Conservation (phyloP, 2,888 invertebrate species). For the Amiota mariae region DNA sequence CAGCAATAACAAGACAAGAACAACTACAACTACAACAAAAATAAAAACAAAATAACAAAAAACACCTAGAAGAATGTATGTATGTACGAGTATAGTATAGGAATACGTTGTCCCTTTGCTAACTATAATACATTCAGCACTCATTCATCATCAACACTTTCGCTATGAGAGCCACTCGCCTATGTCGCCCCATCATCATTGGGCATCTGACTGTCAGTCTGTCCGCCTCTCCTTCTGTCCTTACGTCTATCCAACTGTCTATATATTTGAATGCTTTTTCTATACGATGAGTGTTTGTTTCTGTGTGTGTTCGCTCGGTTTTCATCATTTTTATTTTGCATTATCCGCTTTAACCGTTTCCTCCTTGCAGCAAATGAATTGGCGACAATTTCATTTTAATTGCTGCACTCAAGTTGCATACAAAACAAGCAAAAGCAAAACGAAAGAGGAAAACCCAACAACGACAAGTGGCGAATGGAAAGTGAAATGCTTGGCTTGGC, state of each 20-base stretch:
- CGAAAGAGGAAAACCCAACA: slow-evolving; percentile 17
- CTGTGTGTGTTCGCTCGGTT: not conserved
- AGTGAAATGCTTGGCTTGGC: slow-evolving; percentile 30
- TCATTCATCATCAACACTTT: slow-evolving; percentile 30
- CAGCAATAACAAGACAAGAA: slow-evolving; percentile 3
- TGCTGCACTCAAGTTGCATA: slow-evolving; percentile 45
- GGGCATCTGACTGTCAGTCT: not conserved
- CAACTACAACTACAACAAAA: slow-evolving; percentile 6
- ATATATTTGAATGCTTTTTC: not conserved
- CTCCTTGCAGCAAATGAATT: slow-evolving; percentile 35
- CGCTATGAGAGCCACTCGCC: slow-evolving; percentile 29
- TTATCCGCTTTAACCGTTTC: slow-evolving; percentile 8
- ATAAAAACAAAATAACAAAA: slow-evolving; percentile 3
- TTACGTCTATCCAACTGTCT: not conserved
- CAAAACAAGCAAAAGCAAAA: slow-evolving; percentile 29
- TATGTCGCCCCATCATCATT: slow-evolving; percentile 32
- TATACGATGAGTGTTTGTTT: not conserved
- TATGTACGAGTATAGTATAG: not conserved
- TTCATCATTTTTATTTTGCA: not conserved
- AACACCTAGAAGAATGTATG: not conserved
- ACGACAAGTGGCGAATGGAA: not conserved
- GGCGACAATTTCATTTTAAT: slow-evolving; percentile 62
- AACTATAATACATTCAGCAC: slow-evolving; percentile 22
- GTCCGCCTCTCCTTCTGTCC: not conserved
- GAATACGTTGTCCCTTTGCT: slow-evolving; percentile 2